Evolutionary conservation across 2,113 vertebrate genomes (phyloP).

Genomic region (Bos javanicus): DNA sequence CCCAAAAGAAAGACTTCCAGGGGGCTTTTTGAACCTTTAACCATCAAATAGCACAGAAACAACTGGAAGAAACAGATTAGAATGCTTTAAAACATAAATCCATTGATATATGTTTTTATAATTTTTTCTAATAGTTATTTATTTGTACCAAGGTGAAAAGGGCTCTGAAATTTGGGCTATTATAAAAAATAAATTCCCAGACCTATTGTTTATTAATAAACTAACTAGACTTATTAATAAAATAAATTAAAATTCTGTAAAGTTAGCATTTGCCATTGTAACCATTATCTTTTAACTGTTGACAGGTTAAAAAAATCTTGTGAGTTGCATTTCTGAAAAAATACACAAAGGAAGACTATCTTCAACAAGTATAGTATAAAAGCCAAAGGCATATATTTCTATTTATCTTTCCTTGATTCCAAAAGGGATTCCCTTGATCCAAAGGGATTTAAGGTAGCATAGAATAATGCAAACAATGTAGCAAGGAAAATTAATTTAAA

Average conservation of each 20-base stretch:
- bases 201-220: constrained; percentile 21
- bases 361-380: background rate
- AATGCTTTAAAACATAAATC: background rate
- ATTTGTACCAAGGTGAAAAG: background rate
- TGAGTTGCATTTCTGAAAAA: background rate
- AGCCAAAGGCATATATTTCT: background rate
- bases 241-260: background rate
- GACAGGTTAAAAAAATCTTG: background rate
- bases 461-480: background rate
- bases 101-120: background rate
- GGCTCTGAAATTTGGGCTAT: background rate
- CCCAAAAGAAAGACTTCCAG: background rate
- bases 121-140: background rate
- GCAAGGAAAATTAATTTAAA: background rate
- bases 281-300: background rate
- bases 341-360: background rate
- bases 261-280: background rate
- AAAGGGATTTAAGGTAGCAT: background rate
- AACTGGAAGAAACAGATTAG: background rate
- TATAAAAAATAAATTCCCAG: background rate
- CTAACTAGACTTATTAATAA: background rate
- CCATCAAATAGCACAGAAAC: background rate
- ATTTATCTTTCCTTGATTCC: background rate
- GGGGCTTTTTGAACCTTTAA: background rate
- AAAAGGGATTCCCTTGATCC: background rate